phyloP scores from a whole-genome alignment of 2,113 vertebrate species.

The Craseonycteris thonglongyai region DNA sequence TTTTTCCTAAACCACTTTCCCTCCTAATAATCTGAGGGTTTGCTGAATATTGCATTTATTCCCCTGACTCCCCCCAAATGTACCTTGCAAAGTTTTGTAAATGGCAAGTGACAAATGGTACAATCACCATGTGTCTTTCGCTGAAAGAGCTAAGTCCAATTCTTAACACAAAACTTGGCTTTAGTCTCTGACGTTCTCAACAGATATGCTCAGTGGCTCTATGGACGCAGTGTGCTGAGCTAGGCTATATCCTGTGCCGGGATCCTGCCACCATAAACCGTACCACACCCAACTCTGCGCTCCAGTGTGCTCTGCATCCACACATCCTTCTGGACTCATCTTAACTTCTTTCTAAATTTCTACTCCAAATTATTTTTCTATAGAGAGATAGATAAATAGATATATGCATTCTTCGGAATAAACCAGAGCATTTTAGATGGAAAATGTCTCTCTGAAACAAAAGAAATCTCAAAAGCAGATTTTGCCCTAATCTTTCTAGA shows the following conservation, averaged over 20 bases:
- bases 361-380: not conserved
- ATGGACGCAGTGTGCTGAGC: too few species aligned
- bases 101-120: not conserved
- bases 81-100: not conserved
- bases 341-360: not conserved
- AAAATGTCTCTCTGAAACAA: not conserved
- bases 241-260: rapidly evolving
- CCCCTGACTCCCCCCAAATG: rapidly evolving
- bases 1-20: not conserved
- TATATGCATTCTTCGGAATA: not conserved
- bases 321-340: not conserved
- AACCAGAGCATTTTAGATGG: not conserved
- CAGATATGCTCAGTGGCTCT: too few species aligned
- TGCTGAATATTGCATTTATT: not conserved
- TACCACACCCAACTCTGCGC: rapidly evolving
- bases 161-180: not conserved
- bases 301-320: rapidly evolving
- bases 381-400: not conserved
- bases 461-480: not conserved
- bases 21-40: not conserved
- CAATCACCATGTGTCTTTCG: not conserved
- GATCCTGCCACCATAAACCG: rapidly evolving
- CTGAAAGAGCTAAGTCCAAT: not conserved
- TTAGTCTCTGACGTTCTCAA: not conserved
- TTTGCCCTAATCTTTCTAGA: not conserved